Conservation (phyloP, 2,113 vertebrate species). For the Podarcis cretensis region DNA sequence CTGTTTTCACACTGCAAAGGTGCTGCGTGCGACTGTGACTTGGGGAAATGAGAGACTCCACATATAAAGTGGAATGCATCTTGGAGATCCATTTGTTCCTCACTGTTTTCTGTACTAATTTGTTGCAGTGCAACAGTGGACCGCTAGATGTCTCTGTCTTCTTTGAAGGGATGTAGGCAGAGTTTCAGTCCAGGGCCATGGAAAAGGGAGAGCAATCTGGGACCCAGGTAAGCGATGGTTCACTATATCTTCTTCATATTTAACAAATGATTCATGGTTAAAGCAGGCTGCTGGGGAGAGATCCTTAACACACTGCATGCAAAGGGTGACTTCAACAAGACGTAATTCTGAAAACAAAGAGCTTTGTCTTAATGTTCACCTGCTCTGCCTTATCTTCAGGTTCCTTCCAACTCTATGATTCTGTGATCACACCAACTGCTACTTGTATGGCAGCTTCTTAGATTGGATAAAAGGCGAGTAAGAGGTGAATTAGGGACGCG, state of each 20-base stretch:
- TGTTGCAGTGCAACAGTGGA: not conserved
- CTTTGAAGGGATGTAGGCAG: slow-evolving; percentile 7
- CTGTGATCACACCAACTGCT: no score
- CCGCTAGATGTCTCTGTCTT: slow-evolving; percentile 27
- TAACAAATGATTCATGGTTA: not conserved
- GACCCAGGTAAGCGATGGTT: not conserved
- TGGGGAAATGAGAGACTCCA: not conserved
- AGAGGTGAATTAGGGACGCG: no score
- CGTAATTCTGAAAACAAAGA: not conserved
- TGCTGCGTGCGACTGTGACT: not conserved
- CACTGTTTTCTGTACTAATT: no score
- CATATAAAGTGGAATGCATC: not conserved
- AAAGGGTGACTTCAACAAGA: not conserved
- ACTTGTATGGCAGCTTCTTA: no score
- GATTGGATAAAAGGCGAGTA: no score
- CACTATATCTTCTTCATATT: not conserved
- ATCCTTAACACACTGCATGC: not conserved
- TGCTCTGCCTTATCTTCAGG: no score
- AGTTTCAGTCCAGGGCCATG: not conserved
- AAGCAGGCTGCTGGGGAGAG: not conserved
- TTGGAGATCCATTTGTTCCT: not conserved
- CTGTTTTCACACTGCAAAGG: not conserved
- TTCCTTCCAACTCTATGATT: no score
- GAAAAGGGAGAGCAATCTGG: not conserved
- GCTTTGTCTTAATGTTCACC: not conserved